Conservation (phyloP, 2,888 invertebrate genomes). For the Hipparchia semele region DNA sequence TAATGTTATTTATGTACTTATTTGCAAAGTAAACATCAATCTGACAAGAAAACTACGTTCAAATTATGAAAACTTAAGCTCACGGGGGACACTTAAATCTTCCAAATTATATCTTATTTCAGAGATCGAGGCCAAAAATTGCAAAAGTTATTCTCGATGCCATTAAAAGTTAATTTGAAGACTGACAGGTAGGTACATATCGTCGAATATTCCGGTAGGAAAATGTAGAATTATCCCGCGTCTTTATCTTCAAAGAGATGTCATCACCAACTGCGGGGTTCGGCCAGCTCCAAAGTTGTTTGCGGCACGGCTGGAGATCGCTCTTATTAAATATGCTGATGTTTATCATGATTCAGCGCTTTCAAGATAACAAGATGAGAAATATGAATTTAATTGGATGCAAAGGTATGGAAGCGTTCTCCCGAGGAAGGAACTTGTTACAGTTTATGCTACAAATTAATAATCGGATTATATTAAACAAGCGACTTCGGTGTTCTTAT, state of each 20-base stretch:
- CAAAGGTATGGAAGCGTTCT: constrained; percentile 27
- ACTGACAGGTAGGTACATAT: constrained; percentile 72
- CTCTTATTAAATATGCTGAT: constrained; percentile 68
- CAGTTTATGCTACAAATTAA: background rate
- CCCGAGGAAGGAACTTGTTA: background rate
- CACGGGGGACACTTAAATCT: no score
- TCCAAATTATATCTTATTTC: background rate
- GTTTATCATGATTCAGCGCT: constrained; percentile 61
- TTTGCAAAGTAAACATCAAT: no score
- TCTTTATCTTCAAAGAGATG: constrained; percentile 83
- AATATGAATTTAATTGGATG: constrained; percentile 58
- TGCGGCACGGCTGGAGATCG: constrained; percentile 67
- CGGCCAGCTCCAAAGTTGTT: constrained; percentile 77
- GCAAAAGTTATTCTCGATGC: constrained; percentile 57
- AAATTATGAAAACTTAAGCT: no score
- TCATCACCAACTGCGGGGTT: constrained; percentile 73
- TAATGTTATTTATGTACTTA: no score
- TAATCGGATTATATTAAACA: background rate
- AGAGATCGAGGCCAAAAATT: constrained; percentile 8
- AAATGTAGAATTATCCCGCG: constrained; percentile 80
- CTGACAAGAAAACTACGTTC: no score
- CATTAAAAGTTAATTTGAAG: constrained; percentile 75
- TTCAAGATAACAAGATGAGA: constrained; percentile 54
- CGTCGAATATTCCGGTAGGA: constrained; percentile 67
- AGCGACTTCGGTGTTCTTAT: background rate